phyloP scores from a whole-genome alignment of 1,140 invertebrate genomes.

The Conus ventricosus region DNA sequence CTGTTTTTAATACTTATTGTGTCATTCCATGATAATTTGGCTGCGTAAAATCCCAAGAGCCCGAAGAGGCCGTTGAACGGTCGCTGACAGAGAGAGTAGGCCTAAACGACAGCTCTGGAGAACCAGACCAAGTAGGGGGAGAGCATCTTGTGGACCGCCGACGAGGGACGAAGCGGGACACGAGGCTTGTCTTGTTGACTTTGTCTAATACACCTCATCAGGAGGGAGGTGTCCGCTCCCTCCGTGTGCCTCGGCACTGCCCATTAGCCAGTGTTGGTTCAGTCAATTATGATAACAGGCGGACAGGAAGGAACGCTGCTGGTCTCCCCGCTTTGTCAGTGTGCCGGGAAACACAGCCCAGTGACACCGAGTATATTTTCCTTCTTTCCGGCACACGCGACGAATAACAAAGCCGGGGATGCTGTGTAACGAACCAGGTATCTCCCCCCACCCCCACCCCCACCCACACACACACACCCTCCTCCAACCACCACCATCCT shows the following conservation, averaged over 20 bases:
- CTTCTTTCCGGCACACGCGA: constrained; percentile 10
- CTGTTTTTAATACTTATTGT: too few species aligned
- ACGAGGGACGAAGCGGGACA: too few species aligned
- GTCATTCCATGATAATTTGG: too few species aligned
- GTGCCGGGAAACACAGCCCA: not conserved
- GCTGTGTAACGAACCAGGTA: not conserved
- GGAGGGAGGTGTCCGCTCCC: not conserved
- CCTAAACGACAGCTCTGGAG: too few species aligned
- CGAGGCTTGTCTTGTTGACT: not conserved
- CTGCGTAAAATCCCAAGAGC: too few species aligned
- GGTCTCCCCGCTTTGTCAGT: not conserved
- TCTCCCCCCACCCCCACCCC: too few species aligned
- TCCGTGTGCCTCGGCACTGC: not conserved
- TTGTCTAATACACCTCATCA: not conserved
- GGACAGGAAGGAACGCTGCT: not conserved
- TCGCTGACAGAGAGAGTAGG: too few species aligned
- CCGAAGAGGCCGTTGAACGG: too few species aligned
- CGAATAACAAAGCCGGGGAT: constrained; percentile 7
- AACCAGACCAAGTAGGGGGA: too few species aligned
- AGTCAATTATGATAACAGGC: not conserved
- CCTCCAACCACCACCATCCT: not conserved
- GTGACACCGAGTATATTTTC: constrained; percentile 19
- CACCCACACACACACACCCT: too few species aligned
- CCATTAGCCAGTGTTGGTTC: not conserved
- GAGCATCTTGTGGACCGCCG: too few species aligned